Conservation (phyloP, 1,140 invertebrate species). For the Drosophila nebulosa region DNA sequence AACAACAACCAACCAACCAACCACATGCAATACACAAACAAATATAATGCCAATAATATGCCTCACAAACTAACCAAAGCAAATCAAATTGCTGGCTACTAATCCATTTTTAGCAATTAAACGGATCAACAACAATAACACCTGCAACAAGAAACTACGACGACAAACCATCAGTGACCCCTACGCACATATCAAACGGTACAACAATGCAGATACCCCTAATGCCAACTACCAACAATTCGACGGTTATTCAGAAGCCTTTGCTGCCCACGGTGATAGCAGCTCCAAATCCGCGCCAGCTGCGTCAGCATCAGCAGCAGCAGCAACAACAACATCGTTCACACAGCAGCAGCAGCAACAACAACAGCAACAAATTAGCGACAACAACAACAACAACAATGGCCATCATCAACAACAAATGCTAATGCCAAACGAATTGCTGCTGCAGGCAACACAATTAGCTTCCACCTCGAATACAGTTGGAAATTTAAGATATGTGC, state of each 20-base stretch:
- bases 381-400: slow-evolving; percentile 17
- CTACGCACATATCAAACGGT: slow-evolving; percentile 66
- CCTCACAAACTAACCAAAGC: slow-evolving; percentile 48
- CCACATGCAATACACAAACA: slow-evolving; percentile 7
- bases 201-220: slow-evolving; percentile 40
- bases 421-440: slow-evolving; percentile 59
- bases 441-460: slow-evolving; percentile 43
- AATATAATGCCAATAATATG: slow-evolving; percentile 27
- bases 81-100: slow-evolving; percentile 49
- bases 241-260: slow-evolving; percentile 10
- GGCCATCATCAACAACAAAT: slow-evolving; percentile 62
- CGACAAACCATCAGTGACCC: slow-evolving; percentile 75
- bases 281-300: slow-evolving; percentile 37
- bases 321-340: slow-evolving; percentile 15
- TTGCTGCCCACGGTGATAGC: slow-evolving; percentile 31
- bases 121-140: slow-evolving; percentile 30
- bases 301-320: slow-evolving; percentile 43
- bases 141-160: slow-evolving; percentile 57
- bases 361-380: slow-evolving; percentile 37
- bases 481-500: slow-evolving; percentile 57
- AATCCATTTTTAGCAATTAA: slow-evolving; percentile 76
- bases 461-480: slow-evolving; percentile 6
- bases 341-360: neutral
- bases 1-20: slow-evolving; percentile 13
- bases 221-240: slow-evolving; percentile 39